Percentiles rank a stretch among this genome's conserved stretches.
phyloP scores from a whole-genome alignment of 2,113 vertebrate genomes.

The Barbus barbus region DNA sequence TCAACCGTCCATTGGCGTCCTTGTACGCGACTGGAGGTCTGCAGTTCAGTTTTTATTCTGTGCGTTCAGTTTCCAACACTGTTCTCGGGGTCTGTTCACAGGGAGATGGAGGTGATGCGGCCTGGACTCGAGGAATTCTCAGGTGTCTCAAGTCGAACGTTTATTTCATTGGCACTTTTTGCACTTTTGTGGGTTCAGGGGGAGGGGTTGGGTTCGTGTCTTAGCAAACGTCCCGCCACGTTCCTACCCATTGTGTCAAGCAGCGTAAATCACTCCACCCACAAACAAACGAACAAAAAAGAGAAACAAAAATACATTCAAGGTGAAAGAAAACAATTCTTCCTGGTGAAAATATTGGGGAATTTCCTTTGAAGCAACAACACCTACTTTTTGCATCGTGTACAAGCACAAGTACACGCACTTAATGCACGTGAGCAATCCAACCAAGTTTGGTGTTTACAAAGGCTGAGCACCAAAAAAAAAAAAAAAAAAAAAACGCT shows the following conservation, averaged over 20 bases:
- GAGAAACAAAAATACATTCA: conserved; percentile 51
- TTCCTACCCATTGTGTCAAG: conserved; percentile 41
- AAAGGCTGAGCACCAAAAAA: conserved; percentile 26
- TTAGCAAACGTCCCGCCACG: not conserved
- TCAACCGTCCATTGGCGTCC: not conserved
- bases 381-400: not conserved
- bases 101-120: not conserved
- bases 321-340: conserved; percentile 28
- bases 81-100: not conserved
- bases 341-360: conserved; percentile 10
- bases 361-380: conserved; percentile 24
- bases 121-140: conserved; percentile 44
- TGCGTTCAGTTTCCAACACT: conserved; percentile 12
- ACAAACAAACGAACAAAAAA: not conserved
- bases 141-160: conserved; percentile 63
- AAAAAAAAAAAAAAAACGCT: not conserved
- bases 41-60: not conserved
- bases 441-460: conserved; percentile 13
- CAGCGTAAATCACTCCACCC: conserved; percentile 45
- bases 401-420: conserved; percentile 27
- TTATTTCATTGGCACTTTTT: conserved; percentile 74
- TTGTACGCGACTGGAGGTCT: not conserved
- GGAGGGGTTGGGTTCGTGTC: conserved; percentile 9
- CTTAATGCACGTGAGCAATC: conserved; percentile 2
- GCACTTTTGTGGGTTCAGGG: conserved; percentile 61